Base-by-base conservation (phyloP, 2,797 vertebrate genomes). In the Pogoniulus pusillus region DNA sequence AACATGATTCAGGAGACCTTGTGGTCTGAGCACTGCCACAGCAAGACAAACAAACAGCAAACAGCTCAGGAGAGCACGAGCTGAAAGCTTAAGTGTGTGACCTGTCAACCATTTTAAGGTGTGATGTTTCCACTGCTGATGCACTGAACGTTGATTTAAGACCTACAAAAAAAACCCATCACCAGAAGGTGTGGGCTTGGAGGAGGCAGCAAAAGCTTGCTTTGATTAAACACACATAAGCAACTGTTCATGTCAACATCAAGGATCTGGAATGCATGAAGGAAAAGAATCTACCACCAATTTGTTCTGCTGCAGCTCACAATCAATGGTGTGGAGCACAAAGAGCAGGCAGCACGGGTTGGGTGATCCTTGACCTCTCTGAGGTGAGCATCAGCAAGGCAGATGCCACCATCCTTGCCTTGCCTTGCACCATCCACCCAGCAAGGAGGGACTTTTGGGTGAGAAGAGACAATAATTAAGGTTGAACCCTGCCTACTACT, bases 101-200 rank as follows among this genome's bases (percentile, higher is more conserved):
- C 63, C 87, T 57, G 85, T 60, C 93, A 92, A 86, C 93, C 92
- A 91, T 94, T 84, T 91, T 86, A 82, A 91, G 88, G 93, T 69
- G 89, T 94, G 93, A 70, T 47, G 89, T 59, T 86, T 37, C 77
- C 93, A 78, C 55, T 32, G 92, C 89, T 62, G 77, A 81, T 41
- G 70, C 14, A 5, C 77, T 22, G 51, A 2, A 2, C 70, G 54
- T 63, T 23, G 29, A 73, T 63, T 81, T 49, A 78, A 88, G 84
- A 41, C 92, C 89, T 76, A 66, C 35, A 93, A 93, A 82, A 92
- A 71, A 5, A 41, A 41, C 16, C 15, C 81, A 54, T 2, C 34
- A 55, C 12, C 90, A 90, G 90, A 90, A 94, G 93, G 90, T 62
- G 89, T 84, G 89, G 92, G 90, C 85, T 39, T 75, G 93, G 10